phyloP scores from a whole-genome alignment of 1,140 invertebrate species.

The Radopholus similis region DNA sequence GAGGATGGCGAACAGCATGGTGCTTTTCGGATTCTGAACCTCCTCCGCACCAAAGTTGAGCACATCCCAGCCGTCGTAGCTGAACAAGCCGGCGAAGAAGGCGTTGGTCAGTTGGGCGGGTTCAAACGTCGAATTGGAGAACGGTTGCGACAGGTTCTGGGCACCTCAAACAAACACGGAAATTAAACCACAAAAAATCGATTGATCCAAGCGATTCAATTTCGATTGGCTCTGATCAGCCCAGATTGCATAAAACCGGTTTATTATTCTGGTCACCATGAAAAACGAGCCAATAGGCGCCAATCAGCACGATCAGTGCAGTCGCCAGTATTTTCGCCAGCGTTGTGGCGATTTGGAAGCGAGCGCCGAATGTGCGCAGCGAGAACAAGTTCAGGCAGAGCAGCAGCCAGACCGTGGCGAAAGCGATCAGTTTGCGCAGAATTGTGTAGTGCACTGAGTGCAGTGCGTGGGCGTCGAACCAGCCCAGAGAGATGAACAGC shows the following conservation, averaged over 20 bases:
- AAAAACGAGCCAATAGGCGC: constrained; percentile 39
- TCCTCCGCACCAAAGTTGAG: constrained; percentile 50
- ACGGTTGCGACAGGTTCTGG: constrained; percentile 14
- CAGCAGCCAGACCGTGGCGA: constrained; percentile 3
- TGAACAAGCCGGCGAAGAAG: constrained; percentile 43
- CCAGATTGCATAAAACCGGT: not conserved
- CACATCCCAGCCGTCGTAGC: constrained; percentile 51
- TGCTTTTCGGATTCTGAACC: constrained; percentile 44
- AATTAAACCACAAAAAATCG: not conserved
- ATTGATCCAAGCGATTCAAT: not conserved
- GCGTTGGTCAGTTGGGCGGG: constrained; percentile 14
- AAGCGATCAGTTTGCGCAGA: constrained; percentile 10
- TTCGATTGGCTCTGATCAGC: not conserved
- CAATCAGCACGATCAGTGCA: constrained; percentile 43
- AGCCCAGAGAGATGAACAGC: no score
- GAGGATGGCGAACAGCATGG: constrained; percentile 49
- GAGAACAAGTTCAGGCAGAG: constrained; percentile 52
- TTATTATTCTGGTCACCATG: constrained; percentile 12
- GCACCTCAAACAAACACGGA: not conserved
- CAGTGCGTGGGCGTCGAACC: no score
- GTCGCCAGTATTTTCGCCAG: constrained; percentile 42
- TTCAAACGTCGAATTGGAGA: constrained; percentile 12
- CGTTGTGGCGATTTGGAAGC: constrained; percentile 48
- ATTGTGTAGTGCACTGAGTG: no score
- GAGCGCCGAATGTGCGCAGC: constrained; percentile 34